Base-by-base conservation (phyloP, 1,140 invertebrate species). In the Anastrepha ludens region DNA sequence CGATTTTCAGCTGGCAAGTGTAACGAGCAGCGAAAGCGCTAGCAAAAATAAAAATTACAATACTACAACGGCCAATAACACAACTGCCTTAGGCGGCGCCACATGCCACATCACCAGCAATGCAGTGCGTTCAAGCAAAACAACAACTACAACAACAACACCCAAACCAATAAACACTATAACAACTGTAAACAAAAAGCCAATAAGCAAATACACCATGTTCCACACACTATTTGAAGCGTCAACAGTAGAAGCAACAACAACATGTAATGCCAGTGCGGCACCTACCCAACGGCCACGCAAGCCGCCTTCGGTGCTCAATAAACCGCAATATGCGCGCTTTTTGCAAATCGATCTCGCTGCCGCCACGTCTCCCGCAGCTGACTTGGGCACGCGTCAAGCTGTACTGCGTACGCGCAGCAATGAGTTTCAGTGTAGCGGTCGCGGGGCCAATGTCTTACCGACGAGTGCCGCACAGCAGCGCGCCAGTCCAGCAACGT, bases 321-420 rank as follows among this genome's bases (percentile, higher is more conserved):
- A 89, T 15, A 92, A 92, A 87, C 91, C 91, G 1, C 91, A 92
- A 88, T 92, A 92, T 67, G 91, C 91, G 29, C 91, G 91, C 86
- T 92, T 92, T 70, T 86, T 92, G 65, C 90, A 91, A 86, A 87
- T 91, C 64, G 91, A 91, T 85, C 67, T 87, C 81, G 88, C 88
- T 70, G 89, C 89, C 87, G 85, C 89, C 47, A 29, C 47, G 5
- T 15, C 44, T 2, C 47, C 44, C 3, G n/a, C 17, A 2, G 50
- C n/a, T 55, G 74, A 8, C 41, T 67, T 41, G 6, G 50, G 6
- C 6, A 11, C 65, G 65, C 65, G 29, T 15, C 44, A 17, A 74
- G 59, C 60, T 9, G 47, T 87, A 64, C 67, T 88, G 70, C 88
- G 88, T 47, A 87, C 88, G n/a, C 86, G 88, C 58, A 88, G 87